phyloP scores from a whole-genome alignment of 2,797 vertebrate genomes.

The Sebastes cheni region DNA sequence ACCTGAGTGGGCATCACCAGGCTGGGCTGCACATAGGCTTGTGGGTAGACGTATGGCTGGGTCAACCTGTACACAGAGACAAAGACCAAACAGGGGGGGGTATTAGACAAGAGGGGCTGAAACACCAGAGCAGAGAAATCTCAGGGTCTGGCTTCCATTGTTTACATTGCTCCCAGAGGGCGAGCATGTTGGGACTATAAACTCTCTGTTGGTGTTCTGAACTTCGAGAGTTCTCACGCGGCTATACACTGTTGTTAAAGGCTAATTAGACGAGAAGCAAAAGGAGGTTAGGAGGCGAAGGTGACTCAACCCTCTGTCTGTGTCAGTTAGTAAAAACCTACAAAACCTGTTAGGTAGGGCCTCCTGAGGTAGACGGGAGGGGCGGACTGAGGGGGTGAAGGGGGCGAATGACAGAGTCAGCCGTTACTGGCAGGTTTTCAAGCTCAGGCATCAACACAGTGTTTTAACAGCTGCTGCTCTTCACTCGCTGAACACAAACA shows the following conservation, averaged over 20 bases:
- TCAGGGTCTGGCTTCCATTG: slow-evolving; percentile 38
- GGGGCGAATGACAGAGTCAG: slow-evolving; percentile 63
- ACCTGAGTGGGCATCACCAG: slow-evolving; percentile 91
- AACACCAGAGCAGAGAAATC: slow-evolving; percentile 11
- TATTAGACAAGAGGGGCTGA: not conserved
- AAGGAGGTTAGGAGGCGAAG: slow-evolving; percentile 38
- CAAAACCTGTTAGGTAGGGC: slow-evolving; percentile 73
- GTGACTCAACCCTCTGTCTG: slow-evolving; percentile 54
- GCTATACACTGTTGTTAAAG: slow-evolving; percentile 23
- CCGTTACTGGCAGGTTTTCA: slow-evolving; percentile 82
- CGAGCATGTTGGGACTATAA: slow-evolving; percentile 28
- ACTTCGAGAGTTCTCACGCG: slow-evolving; percentile 1
- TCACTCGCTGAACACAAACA: slow-evolving; percentile 42
- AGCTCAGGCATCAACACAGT: slow-evolving; percentile 71
- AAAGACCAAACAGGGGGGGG: slow-evolving; percentile 22
- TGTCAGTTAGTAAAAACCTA: slow-evolving; percentile 74
- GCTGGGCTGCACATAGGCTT: slow-evolving; percentile 91
- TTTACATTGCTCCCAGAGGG: slow-evolving; percentile 50
- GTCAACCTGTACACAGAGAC: slow-evolving; percentile 84
- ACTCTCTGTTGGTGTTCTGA: slow-evolving; percentile 37
- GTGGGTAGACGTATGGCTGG: slow-evolving; percentile 91
- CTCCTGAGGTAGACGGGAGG: slow-evolving; percentile 38
- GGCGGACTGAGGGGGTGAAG: not conserved
- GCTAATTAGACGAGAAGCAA: slow-evolving; percentile 17
- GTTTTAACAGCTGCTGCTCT: slow-evolving; percentile 82